phyloP scores from a whole-genome alignment of 2,113 vertebrate species.

The Leucopsar rothschildi region DNA sequence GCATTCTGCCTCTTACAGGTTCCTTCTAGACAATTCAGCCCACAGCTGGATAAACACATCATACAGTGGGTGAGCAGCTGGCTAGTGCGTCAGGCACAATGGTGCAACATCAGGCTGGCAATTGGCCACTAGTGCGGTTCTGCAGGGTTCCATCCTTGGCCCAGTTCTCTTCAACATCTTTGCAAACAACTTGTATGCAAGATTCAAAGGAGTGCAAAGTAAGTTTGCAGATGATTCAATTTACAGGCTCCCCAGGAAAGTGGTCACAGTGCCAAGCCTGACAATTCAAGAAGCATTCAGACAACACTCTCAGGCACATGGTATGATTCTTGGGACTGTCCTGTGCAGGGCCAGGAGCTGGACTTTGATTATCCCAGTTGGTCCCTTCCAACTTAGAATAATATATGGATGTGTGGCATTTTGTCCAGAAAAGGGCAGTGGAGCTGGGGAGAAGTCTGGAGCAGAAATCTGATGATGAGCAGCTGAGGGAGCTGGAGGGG shows the following conservation, averaged over 20 bases:
- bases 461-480: background rate
- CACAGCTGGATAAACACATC: background rate
- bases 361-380: background rate
- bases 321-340: background rate
- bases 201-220: background rate
- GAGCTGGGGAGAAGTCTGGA: background rate
- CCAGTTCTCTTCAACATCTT: background rate
- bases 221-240: background rate
- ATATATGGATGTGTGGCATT: background rate
- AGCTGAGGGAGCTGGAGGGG: background rate
- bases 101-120: background rate
- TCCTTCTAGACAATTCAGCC: background rate
- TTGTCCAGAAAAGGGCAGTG: background rate
- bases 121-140: rapidly evolving
- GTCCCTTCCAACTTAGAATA: background rate
- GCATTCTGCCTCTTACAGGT: background rate
- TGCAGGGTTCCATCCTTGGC: background rate
- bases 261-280: background rate
- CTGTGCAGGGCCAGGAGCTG: background rate
- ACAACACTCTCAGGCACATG: background rate
- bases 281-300: background rate
- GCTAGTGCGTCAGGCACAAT: background rate
- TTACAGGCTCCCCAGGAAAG: background rate
- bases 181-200: background rate
- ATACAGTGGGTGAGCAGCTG: background rate